Conservation (phyloP, 2,888 invertebrate species). For the Choristoneura rosaceana region DNA sequence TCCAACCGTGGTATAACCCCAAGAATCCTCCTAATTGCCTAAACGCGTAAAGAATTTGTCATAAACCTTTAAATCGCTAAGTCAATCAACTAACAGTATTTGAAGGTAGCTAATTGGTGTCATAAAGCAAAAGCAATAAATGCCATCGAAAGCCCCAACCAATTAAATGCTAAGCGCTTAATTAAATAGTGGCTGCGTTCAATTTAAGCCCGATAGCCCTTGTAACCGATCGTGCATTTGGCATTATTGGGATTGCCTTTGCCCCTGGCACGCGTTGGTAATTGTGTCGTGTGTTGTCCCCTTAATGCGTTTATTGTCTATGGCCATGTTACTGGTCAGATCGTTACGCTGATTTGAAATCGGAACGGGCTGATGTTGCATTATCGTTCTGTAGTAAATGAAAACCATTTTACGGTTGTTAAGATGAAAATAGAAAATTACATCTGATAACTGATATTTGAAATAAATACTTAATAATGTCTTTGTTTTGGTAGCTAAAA, state of each 20-base stretch:
- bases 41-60: slow-evolving; percentile 20
- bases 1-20: neutral
- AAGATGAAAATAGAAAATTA: neutral
- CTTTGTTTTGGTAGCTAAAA: neutral
- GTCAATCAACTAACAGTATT: slow-evolving; percentile 45
- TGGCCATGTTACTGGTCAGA: slow-evolving; percentile 50
- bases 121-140: slow-evolving; percentile 49
- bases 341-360: slow-evolving; percentile 57
- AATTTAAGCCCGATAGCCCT: slow-evolving; percentile 73
- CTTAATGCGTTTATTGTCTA: slow-evolving; percentile 75
- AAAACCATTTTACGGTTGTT: slow-evolving; percentile 1
- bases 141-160: slow-evolving; percentile 52
- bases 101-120: slow-evolving; percentile 46
- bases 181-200: slow-evolving; percentile 68
- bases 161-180: slow-evolving; percentile 64
- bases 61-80: slow-evolving; percentile 33
- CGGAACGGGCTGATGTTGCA: slow-evolving; percentile 49
- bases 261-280: slow-evolving; percentile 71
- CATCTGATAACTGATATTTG: neutral
- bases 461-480: neutral
- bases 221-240: slow-evolving; percentile 68
- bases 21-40: too few species aligned
- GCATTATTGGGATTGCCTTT: slow-evolving; percentile 60
- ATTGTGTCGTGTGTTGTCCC: slow-evolving; percentile 70
- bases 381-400: slow-evolving; percentile 1